Evolutionary conservation across 1,140 invertebrate species (phyloP).

Genomic region (Diorhabda elongata): DNA sequence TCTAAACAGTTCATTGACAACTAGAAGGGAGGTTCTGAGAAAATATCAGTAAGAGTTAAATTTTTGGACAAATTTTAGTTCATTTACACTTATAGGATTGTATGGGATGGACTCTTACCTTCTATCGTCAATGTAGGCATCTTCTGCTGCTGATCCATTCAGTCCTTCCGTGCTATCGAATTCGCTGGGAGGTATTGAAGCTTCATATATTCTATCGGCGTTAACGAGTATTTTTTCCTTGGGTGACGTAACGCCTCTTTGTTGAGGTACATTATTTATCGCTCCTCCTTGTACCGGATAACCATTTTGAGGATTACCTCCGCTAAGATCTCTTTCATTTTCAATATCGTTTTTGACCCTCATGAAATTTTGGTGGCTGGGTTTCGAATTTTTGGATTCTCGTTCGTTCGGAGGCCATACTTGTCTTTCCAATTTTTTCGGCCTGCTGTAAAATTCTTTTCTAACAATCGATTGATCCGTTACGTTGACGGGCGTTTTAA

Average conservation of each 20-base stretch:
- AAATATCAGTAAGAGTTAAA: too few species aligned
- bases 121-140: constrained; percentile 19
- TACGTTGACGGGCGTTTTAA: constrained; percentile 66
- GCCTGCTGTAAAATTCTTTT: constrained; percentile 71
- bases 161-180: constrained; percentile 18
- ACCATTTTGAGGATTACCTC: constrained; percentile 18
- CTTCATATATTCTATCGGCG: constrained; percentile 29
- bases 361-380: constrained; percentile 47
- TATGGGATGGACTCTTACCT: neutral
- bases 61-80: too few species aligned
- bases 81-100: too few species aligned
- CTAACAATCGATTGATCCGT: constrained; percentile 57
- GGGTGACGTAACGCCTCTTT: constrained; percentile 27
- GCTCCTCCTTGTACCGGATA: constrained; percentile 24
- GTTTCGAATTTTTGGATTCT: constrained; percentile 39
- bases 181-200: constrained; percentile 25
- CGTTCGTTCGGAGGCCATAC: constrained; percentile 64
- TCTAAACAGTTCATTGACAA: too few species aligned
- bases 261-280: constrained; percentile 22
- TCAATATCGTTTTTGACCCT: constrained; percentile 49
- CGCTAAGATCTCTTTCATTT: constrained; percentile 36
- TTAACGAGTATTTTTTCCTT: constrained; percentile 13
- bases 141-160: constrained; percentile 19
- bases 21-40: too few species aligned
- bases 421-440: constrained; percentile 68